Percentiles rank a stretch among this genome's conserved stretches.
phyloP scores from a whole-genome alignment of 2,888 invertebrate genomes.

The Eretmocerus hayati region DNA sequence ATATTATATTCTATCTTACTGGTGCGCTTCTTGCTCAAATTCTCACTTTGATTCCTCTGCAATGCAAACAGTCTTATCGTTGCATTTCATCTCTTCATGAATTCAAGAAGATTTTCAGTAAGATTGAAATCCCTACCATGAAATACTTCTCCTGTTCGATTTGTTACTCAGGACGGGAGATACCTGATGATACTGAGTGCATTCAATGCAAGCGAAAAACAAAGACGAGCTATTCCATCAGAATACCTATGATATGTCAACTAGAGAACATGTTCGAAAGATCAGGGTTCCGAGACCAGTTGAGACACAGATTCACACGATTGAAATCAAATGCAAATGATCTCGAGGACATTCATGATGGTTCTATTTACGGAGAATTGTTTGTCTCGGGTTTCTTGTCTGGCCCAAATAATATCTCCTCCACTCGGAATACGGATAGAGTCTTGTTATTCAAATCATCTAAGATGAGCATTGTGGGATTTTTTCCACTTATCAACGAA shows the following conservation, averaged over 20 bases:
- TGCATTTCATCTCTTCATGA: slow-evolving; percentile 12
- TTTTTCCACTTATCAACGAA: slow-evolving; percentile 4
- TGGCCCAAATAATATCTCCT: slow-evolving; percentile 15
- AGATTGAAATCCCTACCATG: neutral
- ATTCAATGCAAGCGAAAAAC: neutral
- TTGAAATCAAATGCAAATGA: slow-evolving; percentile 11
- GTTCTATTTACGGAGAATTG: slow-evolving; percentile 12
- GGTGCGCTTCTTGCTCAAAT: too few relatives aligned
- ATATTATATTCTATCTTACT: too few relatives aligned
- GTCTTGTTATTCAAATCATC: slow-evolving; percentile 4
- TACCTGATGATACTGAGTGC: neutral
- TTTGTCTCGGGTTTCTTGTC: slow-evolving; percentile 3
- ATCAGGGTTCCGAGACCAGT: slow-evolving; percentile 11
- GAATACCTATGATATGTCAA: slow-evolving; percentile 14
- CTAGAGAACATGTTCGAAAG: slow-evolving; percentile 10
- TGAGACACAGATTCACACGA: slow-evolving; percentile 22
- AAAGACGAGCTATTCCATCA: slow-evolving; percentile 12
- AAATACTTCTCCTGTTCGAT: slow-evolving; percentile 15
- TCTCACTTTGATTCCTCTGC: too few relatives aligned
- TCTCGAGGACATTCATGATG: slow-evolving; percentile 24
- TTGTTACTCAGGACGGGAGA: slow-evolving; percentile 7
- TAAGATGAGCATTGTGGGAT: slow-evolving; percentile 4
- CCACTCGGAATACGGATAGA: slow-evolving; percentile 14
- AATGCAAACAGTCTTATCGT: too few relatives aligned
- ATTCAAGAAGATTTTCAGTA: slow-evolving; percentile 13